phyloP scores from a whole-genome alignment of 2,113 vertebrate genomes.

The Pelusios castaneus region DNA sequence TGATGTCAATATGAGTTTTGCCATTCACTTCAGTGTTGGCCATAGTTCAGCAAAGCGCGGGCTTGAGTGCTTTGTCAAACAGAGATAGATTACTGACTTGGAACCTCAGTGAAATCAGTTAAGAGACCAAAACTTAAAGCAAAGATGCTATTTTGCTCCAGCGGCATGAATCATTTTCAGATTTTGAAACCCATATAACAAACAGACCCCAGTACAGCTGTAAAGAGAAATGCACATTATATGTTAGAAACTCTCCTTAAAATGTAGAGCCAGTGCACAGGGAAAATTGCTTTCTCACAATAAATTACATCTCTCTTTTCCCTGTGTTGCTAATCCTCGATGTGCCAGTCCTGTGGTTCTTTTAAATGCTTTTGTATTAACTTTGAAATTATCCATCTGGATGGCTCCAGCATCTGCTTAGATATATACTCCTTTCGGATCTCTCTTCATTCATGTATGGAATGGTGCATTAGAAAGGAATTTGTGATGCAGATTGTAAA shows the following conservation, averaged over 20 bases:
- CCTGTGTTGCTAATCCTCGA: slow-evolving; percentile 29
- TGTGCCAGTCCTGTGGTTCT: slow-evolving; percentile 32
- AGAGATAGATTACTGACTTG: not conserved
- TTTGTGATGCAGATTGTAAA: slow-evolving; percentile 16
- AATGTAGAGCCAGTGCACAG: not conserved
- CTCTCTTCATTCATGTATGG: slow-evolving; percentile 1
- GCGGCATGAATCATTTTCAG: not conserved
- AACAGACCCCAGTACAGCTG: not conserved
- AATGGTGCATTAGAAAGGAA: slow-evolving; percentile 8
- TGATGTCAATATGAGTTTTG: accelerated
- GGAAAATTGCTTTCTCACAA: slow-evolving; percentile 18
- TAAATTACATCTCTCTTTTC: slow-evolving; percentile 4
- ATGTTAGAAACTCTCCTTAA: not conserved
- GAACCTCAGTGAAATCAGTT: not conserved
- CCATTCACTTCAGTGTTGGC: not conserved
- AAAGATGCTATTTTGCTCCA: not conserved
- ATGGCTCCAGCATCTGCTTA: slow-evolving; percentile 44
- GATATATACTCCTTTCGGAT: slow-evolving; percentile 27
- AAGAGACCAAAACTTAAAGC: not conserved
- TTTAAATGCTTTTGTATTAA: slow-evolving; percentile 59
- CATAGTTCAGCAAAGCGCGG: not conserved
- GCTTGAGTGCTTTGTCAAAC: not conserved
- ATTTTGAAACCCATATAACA: not conserved
- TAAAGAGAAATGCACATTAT: not conserved
- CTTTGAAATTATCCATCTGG: slow-evolving; percentile 45